Conservation (phyloP, 2,888 invertebrate species). For the Linyphia triangularis region DNA sequence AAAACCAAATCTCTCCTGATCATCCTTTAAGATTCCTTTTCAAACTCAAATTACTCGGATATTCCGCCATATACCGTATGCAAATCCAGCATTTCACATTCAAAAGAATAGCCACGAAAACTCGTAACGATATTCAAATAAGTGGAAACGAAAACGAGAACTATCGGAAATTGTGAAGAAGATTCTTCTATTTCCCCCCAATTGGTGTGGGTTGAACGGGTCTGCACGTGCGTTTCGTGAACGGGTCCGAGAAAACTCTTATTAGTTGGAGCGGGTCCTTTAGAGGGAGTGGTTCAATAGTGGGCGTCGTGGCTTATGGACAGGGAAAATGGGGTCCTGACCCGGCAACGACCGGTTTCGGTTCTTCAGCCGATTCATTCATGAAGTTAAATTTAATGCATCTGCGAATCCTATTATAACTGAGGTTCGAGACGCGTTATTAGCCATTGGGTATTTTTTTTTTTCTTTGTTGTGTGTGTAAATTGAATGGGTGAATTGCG, state of each 20-base stretch:
- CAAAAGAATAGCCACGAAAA: constrained; percentile 5
- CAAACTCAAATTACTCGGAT: neutral
- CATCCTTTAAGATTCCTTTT: too few relatives aligned
- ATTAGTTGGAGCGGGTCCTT: constrained; percentile 16
- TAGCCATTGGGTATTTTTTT: neutral
- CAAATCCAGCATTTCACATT: neutral
- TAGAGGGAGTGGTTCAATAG: constrained; percentile 58
- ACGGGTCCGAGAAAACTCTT: constrained; percentile 36
- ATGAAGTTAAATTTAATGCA: constrained; percentile 43
- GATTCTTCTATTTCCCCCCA: neutral
- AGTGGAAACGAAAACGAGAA: constrained; percentile 23
- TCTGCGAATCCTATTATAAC: constrained; percentile 35
- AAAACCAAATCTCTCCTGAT: too few relatives aligned
- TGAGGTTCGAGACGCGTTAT: neutral
- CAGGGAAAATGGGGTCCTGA: constrained; percentile 73
- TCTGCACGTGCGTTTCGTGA: neutral
- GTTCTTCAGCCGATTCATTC: constrained; percentile 34
- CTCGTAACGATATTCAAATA: constrained; percentile 39
- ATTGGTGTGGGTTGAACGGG: constrained; percentile 58
- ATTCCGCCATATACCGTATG: neutral
- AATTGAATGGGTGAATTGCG: constrained; percentile 3
- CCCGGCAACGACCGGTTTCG: constrained; percentile 64
- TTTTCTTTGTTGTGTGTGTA: neutral
- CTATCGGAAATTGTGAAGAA: constrained; percentile 25
- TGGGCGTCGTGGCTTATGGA: constrained; percentile 74